These are phyloP conservation scores for Ophion obscuratus DNA, from an alignment of 2,888 invertebrate species.

Conservation along the genomic window DNA sequence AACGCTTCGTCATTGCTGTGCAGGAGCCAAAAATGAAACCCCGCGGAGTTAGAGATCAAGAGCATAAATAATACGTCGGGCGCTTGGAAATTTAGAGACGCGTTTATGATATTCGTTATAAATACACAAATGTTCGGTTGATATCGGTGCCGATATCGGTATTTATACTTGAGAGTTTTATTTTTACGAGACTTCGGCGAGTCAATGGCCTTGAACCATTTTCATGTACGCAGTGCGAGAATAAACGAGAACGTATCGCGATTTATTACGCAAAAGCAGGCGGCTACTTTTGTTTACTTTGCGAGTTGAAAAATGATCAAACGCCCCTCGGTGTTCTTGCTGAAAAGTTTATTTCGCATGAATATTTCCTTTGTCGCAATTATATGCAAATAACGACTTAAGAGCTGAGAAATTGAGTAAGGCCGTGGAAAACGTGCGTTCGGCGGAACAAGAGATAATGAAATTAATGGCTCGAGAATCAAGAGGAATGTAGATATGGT, in stretches of 20 bases:
- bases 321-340: neutral
- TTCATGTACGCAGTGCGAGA: neutral
- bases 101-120: neutral
- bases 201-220: conserved; percentile 23
- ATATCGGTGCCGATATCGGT: neutral
- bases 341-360: neutral
- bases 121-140: neutral
- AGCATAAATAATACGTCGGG: neutral
- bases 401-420: neutral
- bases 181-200: neutral
- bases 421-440: too few relatives aligned
- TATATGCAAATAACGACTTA: neutral
- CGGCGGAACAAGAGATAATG: neutral
- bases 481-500: neutral
- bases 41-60: neutral
- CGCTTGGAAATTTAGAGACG: neutral
- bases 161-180: neutral
- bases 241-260: neutral
- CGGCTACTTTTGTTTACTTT: neutral
- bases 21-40: neutral
- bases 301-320: neutral
- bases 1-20: neutral
- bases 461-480: neutral
- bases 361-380: neutral
- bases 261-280: neutral